A percentile compares a stretch with the other conserved stretches of the same genome.
phyloP scores from a whole-genome alignment of 1,140 invertebrate species.

The Brachionus manjavacas region DNA sequence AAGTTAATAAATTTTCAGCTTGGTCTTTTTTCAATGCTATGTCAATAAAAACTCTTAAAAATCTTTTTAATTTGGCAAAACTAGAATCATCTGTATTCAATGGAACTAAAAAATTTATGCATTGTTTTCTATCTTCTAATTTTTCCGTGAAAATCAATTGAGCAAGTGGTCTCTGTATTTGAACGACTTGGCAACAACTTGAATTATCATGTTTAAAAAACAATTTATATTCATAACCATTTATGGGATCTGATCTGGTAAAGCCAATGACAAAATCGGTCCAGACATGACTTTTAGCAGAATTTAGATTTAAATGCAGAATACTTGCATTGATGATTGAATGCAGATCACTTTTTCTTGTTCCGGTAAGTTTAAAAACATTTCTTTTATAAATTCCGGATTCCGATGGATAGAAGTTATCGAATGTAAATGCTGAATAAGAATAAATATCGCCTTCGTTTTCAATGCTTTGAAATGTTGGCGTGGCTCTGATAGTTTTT shows the following conservation, averaged over 20 bases:
- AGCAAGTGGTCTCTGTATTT: background rate
- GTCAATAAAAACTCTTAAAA: background rate
- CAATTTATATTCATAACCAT: background rate
- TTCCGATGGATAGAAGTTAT: slow-evolving; percentile 2
- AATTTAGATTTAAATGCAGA: background rate
- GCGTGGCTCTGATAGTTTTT: background rate
- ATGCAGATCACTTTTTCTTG: background rate
- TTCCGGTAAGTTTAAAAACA: background rate
- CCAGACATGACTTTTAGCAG: background rate
- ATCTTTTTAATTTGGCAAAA: background rate
- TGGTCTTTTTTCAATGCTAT: background rate
- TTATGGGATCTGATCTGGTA: background rate
- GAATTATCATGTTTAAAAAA: background rate
- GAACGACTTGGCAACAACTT: background rate
- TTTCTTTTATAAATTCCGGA: slow-evolving; percentile 26
- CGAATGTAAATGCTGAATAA: slow-evolving; percentile 20
- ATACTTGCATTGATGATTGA: background rate
- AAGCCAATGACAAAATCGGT: background rate
- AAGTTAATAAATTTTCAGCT: background rate
- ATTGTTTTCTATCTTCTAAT: background rate
- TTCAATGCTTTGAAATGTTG: background rate
- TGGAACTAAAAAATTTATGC: background rate
- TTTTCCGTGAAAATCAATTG: background rate
- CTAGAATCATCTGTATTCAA: background rate
- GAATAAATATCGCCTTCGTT: slow-evolving; percentile 27